A percentile compares a stretch with the other conserved stretches of the same genome.
Evolutionary conservation across 2,888 invertebrate genomes (phyloP).

Genomic region (Chymomyza fuscimana): DNA sequence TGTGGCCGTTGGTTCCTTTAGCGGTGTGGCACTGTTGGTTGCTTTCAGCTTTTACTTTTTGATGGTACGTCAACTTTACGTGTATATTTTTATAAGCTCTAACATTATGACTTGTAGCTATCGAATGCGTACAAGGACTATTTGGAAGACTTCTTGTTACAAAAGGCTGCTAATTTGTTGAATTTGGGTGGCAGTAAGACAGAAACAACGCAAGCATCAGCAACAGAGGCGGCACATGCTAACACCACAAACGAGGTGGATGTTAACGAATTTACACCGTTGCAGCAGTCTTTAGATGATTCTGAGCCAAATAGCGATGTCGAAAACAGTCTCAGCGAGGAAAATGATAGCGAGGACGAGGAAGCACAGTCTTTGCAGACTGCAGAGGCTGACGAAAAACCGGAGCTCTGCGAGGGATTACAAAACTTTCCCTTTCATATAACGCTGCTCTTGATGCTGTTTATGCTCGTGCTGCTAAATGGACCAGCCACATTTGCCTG

Average conservation of each 20-base stretch:
- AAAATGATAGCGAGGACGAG: neutral
- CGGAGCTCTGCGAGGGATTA: slow-evolving; percentile 45
- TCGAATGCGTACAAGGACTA: slow-evolving; percentile 86
- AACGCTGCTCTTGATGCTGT: slow-evolving; percentile 86
- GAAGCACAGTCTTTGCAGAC: neutral
- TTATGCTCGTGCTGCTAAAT: slow-evolving; percentile 84
- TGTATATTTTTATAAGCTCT: neutral
- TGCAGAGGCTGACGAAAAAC: neutral
- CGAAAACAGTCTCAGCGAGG: neutral
- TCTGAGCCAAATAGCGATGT: neutral
- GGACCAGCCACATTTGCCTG: slow-evolving; percentile 88
- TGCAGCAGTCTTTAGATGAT: neutral
- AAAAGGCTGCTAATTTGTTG: slow-evolving; percentile 76
- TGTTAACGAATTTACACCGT: too few species aligned
- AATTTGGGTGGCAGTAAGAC: slow-evolving; percentile 14
- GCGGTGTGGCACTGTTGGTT: slow-evolving; percentile 85
- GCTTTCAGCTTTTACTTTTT: slow-evolving; percentile 86
- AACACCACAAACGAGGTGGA: neutral
- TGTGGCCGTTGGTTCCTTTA: slow-evolving; percentile 85
- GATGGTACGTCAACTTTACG: slow-evolving; percentile 81
- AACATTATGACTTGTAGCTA: slow-evolving; percentile 80
- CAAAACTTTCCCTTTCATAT: slow-evolving; percentile 86
- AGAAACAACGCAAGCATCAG: neutral
- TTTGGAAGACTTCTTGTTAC: slow-evolving; percentile 82
- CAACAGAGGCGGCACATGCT: neutral